Conservation (phyloP, 1,140 invertebrate species). For the Drosophila triauraria region DNA sequence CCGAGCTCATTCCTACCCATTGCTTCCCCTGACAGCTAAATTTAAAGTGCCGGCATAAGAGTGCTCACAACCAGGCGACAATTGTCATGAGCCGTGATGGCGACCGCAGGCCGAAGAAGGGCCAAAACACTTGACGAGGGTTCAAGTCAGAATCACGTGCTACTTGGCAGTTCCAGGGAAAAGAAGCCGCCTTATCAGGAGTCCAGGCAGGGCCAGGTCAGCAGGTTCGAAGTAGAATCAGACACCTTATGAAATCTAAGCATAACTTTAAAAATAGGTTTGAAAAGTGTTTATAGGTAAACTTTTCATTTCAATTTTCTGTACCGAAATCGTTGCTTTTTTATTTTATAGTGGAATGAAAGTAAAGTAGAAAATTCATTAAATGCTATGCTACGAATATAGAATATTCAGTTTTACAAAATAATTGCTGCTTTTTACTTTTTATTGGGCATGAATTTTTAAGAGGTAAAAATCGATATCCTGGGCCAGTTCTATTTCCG, state of each 20-base stretch:
- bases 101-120: slow-evolving; percentile 27
- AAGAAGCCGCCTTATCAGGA: slow-evolving; percentile 30
- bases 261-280: not conserved
- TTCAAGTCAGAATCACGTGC: slow-evolving; percentile 31
- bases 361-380: accelerated
- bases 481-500: not conserved
- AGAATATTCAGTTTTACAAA: too few species aligned
- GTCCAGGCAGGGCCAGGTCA: not conserved
- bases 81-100: slow-evolving; percentile 54
- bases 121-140: slow-evolving; percentile 60
- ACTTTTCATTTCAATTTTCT: not conserved
- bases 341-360: not conserved
- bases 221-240: not conserved
- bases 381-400: too few species aligned
- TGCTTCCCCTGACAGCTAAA: slow-evolving; percentile 26
- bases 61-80: slow-evolving; percentile 45
- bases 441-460: too few species aligned
- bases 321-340: not conserved
- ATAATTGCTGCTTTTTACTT: too few species aligned
- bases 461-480: too few species aligned
- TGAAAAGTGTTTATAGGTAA: not conserved
- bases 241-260: not conserved
- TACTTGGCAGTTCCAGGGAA: slow-evolving; percentile 30
- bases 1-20: slow-evolving; percentile 22
- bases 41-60: slow-evolving; percentile 43